Conservation (phyloP, 2,888 invertebrate genomes). For the Phyllotreta striolata region DNA sequence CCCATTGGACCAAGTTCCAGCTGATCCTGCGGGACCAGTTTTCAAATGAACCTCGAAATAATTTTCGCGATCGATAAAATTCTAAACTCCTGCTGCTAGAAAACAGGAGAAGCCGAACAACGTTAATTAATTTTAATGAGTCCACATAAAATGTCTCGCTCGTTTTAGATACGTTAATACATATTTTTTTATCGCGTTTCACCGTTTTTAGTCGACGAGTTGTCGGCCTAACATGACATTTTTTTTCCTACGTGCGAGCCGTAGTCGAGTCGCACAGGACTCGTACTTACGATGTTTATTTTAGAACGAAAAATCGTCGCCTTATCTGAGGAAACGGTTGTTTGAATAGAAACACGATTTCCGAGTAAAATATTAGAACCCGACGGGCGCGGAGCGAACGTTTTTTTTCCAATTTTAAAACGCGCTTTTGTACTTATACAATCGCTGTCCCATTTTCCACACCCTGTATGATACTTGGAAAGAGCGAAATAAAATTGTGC, state of each 20-base stretch:
- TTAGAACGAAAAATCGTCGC: constrained; percentile 45
- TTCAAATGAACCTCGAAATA: no score
- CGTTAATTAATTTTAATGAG: constrained; percentile 27
- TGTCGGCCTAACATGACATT: neutral
- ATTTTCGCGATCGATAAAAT: neutral
- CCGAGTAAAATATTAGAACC: constrained; percentile 35
- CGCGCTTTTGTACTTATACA: no score
- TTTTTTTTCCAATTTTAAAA: neutral
- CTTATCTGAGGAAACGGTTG: constrained; percentile 54
- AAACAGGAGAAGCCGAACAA: neutral
- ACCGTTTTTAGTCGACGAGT: neutral
- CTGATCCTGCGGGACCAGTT: no score
- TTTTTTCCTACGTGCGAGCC: constrained; percentile 1
- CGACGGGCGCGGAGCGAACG: constrained; percentile 6
- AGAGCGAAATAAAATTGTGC: no score
- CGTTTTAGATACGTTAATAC: constrained; percentile 13
- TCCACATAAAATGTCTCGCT: constrained; percentile 1
- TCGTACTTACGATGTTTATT: constrained; percentile 28
- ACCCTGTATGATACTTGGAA: no score
- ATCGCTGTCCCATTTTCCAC: no score
- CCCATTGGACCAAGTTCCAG: no score
- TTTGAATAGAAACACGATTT: constrained; percentile 45
- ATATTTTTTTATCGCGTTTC: constrained; percentile 25
- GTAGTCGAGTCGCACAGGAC: neutral
- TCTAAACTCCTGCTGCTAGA: neutral